Evolutionary conservation across 2,797 vertebrate species (phyloP).

Genomic region (Cyprinella venusta): DNA sequence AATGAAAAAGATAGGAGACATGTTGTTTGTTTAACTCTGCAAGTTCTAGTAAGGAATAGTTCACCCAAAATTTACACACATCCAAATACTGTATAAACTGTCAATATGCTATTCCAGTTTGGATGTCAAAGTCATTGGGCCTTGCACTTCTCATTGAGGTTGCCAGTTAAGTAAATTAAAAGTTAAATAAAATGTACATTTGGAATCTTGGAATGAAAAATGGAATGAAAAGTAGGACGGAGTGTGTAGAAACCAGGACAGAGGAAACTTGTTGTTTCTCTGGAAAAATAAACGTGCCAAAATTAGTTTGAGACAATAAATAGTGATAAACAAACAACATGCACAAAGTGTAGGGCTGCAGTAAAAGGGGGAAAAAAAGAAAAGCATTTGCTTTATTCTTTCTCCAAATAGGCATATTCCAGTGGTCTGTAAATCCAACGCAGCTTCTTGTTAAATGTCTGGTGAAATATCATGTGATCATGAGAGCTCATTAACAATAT

Average conservation of each 20-base stretch:
- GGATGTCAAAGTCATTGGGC: neutral
- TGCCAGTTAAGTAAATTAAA: neutral
- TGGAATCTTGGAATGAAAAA: constrained; percentile 25
- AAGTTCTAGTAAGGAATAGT: too few relatives aligned
- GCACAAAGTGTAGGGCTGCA: constrained; percentile 72
- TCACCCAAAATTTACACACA: too few relatives aligned
- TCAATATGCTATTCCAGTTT: neutral
- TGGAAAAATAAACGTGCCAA: constrained; percentile 81
- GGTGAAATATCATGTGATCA: constrained; percentile 69
- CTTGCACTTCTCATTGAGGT: neutral
- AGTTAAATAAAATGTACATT: constrained; percentile 52
- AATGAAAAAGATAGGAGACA: neutral
- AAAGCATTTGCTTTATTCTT: constrained; percentile 75
- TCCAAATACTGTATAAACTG: neutral
- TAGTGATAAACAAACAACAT: constrained; percentile 77
- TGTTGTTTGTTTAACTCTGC: constrained; percentile 25
- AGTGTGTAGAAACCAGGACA: constrained; percentile 78
- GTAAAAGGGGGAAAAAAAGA: constrained; percentile 67
- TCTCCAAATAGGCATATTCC: constrained; percentile 71
- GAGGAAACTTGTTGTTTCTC: constrained; percentile 66
- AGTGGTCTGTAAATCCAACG: constrained; percentile 71
- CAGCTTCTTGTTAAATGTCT: constrained; percentile 78
- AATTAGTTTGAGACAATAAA: constrained; percentile 82
- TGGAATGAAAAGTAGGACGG: constrained; percentile 74
- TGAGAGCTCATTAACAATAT: constrained; percentile 74